Evolutionary conservation across 92 coral and sea anemone genomes (phyloP).

Genomic region (Galaxea fascicularis): DNA sequence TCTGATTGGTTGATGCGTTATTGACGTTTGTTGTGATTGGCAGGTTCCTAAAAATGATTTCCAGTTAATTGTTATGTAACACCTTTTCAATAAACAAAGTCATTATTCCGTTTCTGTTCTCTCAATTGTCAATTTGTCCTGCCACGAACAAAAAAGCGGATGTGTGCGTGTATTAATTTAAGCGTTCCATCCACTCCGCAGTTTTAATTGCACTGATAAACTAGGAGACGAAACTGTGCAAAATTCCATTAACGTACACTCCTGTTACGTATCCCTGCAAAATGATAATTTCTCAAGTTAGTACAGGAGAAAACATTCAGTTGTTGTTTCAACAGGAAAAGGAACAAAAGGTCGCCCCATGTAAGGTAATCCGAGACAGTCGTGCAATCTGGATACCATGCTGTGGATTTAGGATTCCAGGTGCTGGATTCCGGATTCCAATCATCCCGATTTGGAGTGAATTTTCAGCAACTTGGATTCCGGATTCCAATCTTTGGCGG

Average conservation of each 20-base stretch:
- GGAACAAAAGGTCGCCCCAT: background rate
- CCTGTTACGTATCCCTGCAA: slow-evolving; percentile 51
- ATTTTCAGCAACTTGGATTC: too few relatives aligned
- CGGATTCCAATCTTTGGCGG: too few relatives aligned
- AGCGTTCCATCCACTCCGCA: background rate
- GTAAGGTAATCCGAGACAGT: too few relatives aligned
- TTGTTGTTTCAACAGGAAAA: background rate
- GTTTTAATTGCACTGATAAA: background rate
- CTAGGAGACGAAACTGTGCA: background rate
- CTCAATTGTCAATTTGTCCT: background rate
- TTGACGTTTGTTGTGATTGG: background rate
- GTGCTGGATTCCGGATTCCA: too few relatives aligned
- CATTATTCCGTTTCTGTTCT: background rate
- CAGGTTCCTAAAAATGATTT: background rate
- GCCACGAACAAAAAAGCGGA: background rate
- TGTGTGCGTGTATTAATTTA: background rate
- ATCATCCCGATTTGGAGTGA: too few relatives aligned
- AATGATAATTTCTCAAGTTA: background rate
- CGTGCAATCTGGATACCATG: too few relatives aligned
- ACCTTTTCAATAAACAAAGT: background rate
- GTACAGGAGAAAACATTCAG: background rate
- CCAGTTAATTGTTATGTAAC: background rate
- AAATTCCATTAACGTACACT: background rate
- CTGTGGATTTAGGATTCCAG: too few relatives aligned
- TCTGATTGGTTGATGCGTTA: background rate